Percentiles rank a stretch among this genome's conserved stretches.
Conservation (phyloP, 2,113 vertebrate species). For the Platysternon megacephalum region DNA sequence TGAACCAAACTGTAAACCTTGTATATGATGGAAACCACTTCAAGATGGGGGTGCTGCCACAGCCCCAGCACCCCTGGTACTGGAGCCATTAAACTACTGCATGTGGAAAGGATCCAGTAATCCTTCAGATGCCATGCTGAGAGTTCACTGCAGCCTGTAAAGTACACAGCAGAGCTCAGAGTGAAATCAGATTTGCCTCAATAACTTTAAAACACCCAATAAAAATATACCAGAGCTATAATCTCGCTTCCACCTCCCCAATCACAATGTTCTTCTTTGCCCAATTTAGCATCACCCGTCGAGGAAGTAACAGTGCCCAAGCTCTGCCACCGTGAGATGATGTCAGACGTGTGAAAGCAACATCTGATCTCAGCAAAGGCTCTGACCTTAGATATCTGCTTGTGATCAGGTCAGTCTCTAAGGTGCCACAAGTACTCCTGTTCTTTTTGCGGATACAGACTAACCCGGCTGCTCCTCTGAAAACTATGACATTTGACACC, state of each 20-base stretch:
- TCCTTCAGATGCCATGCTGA: not conserved
- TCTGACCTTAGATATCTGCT: slow-evolving; percentile 4
- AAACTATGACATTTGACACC: not conserved
- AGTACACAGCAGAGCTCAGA: not conserved
- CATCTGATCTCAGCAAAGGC: not conserved
- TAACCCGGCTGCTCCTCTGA: too few relatives aligned
- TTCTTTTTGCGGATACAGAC: too few relatives aligned
- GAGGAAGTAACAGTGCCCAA: not conserved
- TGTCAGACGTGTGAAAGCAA: not conserved
- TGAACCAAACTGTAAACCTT: not conserved
- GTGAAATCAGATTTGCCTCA: not conserved
- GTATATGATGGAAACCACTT: not conserved
- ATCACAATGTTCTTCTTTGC: not conserved
- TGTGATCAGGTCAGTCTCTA: not conserved
- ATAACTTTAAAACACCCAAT: not conserved
- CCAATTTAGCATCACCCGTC: not conserved
- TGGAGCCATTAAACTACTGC: not conserved
- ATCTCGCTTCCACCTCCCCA: not conserved
- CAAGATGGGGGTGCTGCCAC: too few relatives aligned
- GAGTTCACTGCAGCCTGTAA: not conserved
- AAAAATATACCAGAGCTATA: not conserved
- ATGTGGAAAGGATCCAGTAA: not conserved
- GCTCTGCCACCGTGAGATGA: not conserved
- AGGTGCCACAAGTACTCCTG: too few relatives aligned
- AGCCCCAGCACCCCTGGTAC: not conserved